Conservation (phyloP, 2,888 invertebrate species). For the Sepiola atlantica region DNA sequence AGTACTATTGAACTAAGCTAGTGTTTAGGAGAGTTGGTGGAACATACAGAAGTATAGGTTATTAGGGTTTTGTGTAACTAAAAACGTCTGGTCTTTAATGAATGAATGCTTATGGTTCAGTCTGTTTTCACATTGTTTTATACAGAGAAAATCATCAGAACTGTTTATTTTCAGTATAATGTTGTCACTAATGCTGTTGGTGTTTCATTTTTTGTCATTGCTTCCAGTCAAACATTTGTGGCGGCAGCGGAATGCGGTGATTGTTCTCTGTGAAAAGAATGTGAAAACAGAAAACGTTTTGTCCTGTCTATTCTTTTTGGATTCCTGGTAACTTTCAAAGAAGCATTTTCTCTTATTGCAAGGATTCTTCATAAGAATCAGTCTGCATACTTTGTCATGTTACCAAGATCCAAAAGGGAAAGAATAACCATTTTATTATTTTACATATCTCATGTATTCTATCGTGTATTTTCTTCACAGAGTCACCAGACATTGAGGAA, state of each 20-base stretch:
- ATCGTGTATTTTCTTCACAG: slow-evolving; percentile 32
- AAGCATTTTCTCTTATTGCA: background rate
- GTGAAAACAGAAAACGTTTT: background rate
- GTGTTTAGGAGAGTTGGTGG: no score
- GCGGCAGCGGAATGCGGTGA: background rate
- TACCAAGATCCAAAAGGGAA: background rate
- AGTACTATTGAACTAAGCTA: no score
- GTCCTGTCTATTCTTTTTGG: background rate
- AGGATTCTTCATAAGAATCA: background rate
- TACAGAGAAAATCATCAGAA: background rate
- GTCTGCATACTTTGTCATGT: background rate
- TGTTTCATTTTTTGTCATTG: background rate
- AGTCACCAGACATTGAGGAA: background rate
- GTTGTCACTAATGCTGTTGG: background rate
- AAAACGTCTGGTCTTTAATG: no score
- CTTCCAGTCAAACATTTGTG: background rate
- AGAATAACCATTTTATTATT: background rate
- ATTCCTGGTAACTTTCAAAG: background rate
- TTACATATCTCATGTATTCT: background rate
- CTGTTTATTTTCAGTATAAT: background rate
- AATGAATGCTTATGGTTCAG: background rate
- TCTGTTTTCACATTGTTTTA: background rate
- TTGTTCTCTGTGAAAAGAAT: background rate
- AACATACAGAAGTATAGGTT: no score
- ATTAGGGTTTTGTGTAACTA: no score